Evolutionary conservation across 2,113 vertebrate species (phyloP).

Genomic region (Acanthochromis polyacanthus): DNA sequence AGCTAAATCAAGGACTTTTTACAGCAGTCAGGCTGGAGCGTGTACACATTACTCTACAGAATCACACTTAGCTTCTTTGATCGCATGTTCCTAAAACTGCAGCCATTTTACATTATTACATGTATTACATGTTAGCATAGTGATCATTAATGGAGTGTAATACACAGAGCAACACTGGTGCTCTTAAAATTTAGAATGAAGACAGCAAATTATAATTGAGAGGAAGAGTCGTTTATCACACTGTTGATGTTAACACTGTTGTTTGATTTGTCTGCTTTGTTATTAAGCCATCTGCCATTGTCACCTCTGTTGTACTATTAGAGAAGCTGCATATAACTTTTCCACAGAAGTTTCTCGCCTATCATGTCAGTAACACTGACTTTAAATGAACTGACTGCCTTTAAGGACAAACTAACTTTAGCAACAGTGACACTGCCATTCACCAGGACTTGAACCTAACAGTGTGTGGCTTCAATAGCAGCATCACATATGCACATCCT

Average conservation of each 20-base stretch:
- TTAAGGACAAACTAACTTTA: slow-evolving; percentile 27
- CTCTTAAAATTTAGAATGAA: no score
- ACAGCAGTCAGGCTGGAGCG: slow-evolving; percentile 4
- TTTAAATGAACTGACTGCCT: slow-evolving; percentile 32
- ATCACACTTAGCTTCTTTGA: slow-evolving; percentile 13
- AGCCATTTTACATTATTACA: background rate
- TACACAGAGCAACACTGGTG: no score
- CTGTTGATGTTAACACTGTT: background rate
- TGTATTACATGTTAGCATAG: background rate
- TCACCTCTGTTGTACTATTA: background rate
- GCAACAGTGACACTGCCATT: background rate
- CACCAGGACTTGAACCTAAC: slow-evolving; percentile 17
- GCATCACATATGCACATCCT: slow-evolving; percentile 10
- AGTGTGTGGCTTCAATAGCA: background rate
- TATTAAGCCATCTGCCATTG: background rate
- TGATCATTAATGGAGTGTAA: background rate
- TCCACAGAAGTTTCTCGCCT: slow-evolving; percentile 33
- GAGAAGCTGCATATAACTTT: background rate
- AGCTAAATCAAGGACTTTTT: slow-evolving; percentile 60
- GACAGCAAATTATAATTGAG: no score
- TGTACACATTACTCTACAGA: slow-evolving; percentile 11
- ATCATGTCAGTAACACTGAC: background rate
- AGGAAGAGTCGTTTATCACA: background rate
- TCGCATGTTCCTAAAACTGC: background rate
- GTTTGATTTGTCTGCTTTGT: slow-evolving; percentile 16